These are phyloP conservation scores for Scaptomyza reducta DNA, from an alignment of 2,888 invertebrate genomes.

Conservation along the genomic window DNA sequence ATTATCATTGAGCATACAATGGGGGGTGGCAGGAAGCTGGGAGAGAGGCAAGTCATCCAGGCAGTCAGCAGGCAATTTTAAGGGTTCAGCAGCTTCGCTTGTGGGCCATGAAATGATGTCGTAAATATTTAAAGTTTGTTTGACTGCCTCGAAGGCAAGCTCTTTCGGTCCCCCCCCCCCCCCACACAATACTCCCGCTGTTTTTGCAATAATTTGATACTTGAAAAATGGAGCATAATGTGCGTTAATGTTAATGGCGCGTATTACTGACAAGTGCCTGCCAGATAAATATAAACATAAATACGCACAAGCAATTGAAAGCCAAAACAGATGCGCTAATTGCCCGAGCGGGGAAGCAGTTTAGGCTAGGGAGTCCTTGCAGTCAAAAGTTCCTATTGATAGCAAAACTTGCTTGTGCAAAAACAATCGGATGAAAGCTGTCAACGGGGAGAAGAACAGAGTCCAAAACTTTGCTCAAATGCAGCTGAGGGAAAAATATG, in stretches of 20 bases:
- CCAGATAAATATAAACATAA: constrained; percentile 49
- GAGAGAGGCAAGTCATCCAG: constrained; percentile 18
- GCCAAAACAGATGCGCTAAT: constrained; percentile 60
- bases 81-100: constrained; percentile 63
- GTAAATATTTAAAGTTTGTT: constrained; percentile 80
- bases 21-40: constrained; percentile 6
- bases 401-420: constrained; percentile 45
- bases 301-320: constrained; percentile 41
- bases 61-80: constrained; percentile 49
- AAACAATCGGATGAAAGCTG: constrained; percentile 31
- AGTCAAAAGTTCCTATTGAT: constrained; percentile 24
- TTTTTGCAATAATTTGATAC: constrained; percentile 68
- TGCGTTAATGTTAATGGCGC: constrained; percentile 81
- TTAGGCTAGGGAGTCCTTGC: not conserved
- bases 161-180: too few relatives aligned
- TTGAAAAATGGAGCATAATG: constrained; percentile 75
- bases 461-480: constrained; percentile 41
- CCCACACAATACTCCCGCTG: not conserved
- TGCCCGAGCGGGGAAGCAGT: constrained; percentile 13
- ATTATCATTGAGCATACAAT: constrained; percentile 67
- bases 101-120: constrained; percentile 79
- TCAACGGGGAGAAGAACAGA: constrained; percentile 60
- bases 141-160: constrained; percentile 49
- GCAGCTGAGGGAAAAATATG: constrained; percentile 25
- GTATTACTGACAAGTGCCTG: constrained; percentile 79